A percentile compares a stretch with the other conserved stretches of the same genome.
Evolutionary conservation across 2,888 invertebrate genomes (phyloP).

Genomic region (Scaptomyza cyrtandrae): DNA sequence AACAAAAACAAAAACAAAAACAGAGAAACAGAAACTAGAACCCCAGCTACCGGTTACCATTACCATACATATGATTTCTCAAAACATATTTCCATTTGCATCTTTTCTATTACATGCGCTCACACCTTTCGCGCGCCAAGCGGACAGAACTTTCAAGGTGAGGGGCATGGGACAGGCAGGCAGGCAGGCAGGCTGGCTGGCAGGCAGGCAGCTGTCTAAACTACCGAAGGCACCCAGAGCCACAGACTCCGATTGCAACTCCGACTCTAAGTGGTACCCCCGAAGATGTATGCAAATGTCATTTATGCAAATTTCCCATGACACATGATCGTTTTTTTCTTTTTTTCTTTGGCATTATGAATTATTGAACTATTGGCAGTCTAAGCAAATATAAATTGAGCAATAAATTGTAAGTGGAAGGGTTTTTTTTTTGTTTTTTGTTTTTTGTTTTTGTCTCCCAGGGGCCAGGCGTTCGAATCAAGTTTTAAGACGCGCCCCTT

Average conservation of each 20-base stretch:
- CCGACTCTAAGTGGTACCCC: conserved; percentile 9
- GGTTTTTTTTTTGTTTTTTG: conserved; percentile 2
- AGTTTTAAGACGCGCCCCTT: conserved; percentile 20
- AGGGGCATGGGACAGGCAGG: no score
- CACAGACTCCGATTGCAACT: not conserved
- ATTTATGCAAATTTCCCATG: conserved; percentile 66
- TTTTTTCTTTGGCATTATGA: conserved; percentile 51
- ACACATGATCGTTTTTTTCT: conserved; percentile 57
- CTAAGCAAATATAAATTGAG: conserved; percentile 79
- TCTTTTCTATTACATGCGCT: conserved; percentile 64
- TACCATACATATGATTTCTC: conserved; percentile 17
- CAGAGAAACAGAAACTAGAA: conserved; percentile 1
- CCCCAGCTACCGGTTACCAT: conserved; percentile 31
- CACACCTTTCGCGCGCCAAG: conserved; percentile 67
- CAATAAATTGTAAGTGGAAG: conserved; percentile 58
- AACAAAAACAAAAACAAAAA: conserved; percentile 54
- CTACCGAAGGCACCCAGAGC: conserved; percentile 9
- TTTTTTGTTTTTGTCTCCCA: no score
- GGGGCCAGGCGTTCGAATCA: conserved; percentile 34
- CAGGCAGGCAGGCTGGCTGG: conserved; percentile 6
- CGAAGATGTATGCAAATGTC: conserved; percentile 63
- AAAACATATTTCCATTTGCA: conserved; percentile 28
- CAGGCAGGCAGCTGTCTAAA: conserved; percentile 26
- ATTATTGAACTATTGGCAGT: conserved; percentile 77
- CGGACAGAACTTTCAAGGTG: conserved; percentile 9